These are phyloP conservation scores for Arrhopalites spinosus DNA, from an alignment of 2,888 invertebrate species.

Conservation along the genomic window DNA sequence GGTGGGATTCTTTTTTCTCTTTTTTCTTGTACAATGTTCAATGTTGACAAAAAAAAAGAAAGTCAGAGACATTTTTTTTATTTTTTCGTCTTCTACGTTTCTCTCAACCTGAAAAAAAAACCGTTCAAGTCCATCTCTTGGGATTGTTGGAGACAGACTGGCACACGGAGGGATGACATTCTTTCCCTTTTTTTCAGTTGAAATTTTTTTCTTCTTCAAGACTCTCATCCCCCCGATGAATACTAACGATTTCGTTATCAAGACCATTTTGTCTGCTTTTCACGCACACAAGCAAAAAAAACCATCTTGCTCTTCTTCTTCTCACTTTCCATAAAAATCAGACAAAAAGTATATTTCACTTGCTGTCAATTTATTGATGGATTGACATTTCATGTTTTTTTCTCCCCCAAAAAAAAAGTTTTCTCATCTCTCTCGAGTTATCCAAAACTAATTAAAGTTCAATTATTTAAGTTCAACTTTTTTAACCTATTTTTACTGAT, in stretches of 20 bases:
- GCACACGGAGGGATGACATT: neutral
- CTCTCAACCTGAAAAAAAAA: neutral
- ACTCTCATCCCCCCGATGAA: neutral
- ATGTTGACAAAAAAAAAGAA: neutral
- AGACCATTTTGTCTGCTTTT: neutral
- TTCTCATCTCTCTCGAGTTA: neutral
- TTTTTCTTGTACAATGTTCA: neutral
- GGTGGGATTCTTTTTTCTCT: constrained; percentile 39
- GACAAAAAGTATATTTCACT: neutral
- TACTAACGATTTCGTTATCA: neutral
- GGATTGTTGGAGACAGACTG: neutral
- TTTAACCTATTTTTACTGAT: no score
- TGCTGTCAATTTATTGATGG: neutral
- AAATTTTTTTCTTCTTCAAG: neutral
- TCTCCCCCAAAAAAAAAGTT: neutral
- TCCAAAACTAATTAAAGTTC: no score
- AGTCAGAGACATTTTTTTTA: neutral
- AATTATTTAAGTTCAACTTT: no score
- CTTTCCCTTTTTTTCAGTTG: neutral
- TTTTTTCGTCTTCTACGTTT: no score
- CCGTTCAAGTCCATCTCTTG: constrained; percentile 1
- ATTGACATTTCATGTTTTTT: neutral
- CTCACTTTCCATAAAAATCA: neutral
- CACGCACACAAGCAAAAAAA: neutral
- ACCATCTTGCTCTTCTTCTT: neutral